A percentile compares a stretch with the other conserved stretches of the same genome.
Evolutionary conservation across 2,888 invertebrate species (phyloP).

Genomic region (Euclidia mi): DNA sequence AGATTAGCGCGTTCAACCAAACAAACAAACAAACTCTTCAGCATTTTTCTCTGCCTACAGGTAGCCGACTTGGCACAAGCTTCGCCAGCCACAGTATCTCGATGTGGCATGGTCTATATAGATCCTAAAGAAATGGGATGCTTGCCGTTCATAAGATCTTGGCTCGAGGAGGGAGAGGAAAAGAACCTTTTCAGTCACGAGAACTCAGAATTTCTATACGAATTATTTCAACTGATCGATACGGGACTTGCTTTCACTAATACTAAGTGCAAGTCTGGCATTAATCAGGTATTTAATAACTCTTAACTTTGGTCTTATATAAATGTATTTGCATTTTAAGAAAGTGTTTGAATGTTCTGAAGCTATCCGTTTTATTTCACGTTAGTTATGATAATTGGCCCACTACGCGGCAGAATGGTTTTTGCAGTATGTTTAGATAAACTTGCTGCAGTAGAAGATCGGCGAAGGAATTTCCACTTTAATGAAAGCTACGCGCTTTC

Average conservation of each 20-base stretch:
- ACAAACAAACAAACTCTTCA: no score
- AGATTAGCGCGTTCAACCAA: no score
- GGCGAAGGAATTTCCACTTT: no score
- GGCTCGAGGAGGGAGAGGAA: conserved; percentile 91
- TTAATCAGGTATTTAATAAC: conserved; percentile 92
- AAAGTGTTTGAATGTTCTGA: no score
- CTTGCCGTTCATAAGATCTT: conserved; percentile 94
- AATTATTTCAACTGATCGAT: conserved; percentile 92
- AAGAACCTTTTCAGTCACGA: conserved; percentile 86
- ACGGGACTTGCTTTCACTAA: conserved; percentile 92
- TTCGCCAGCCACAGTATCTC: conserved; percentile 96
- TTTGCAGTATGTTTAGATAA: no score
- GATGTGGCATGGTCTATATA: conserved; percentile 97
- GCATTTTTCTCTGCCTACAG: conserved; percentile 50
- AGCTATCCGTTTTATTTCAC: no score
- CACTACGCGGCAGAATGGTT: no score
- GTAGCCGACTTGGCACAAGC: conserved; percentile 96
- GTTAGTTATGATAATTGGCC: no score
- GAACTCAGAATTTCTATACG: conserved; percentile 91
- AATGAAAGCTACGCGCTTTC: no score
- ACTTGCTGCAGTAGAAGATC: no score
- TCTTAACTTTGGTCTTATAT: no score
- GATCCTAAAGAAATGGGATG: conserved; percentile 96
- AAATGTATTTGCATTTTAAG: no score
- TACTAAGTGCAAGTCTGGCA: conserved; percentile 92